Conservation (phyloP, 2,113 vertebrate species). For the Grantiella picta region DNA sequence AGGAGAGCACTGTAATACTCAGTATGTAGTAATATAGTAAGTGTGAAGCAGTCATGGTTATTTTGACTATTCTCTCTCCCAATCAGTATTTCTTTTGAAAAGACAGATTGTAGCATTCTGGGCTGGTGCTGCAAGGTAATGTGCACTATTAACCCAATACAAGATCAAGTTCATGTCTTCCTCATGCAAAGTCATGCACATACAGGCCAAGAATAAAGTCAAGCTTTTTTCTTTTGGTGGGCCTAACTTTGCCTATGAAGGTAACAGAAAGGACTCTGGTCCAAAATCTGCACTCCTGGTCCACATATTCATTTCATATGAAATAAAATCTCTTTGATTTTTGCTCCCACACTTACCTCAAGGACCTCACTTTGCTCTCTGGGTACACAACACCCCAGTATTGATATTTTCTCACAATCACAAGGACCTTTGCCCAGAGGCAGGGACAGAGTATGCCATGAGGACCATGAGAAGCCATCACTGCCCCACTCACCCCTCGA, state of each 20-base stretch:
- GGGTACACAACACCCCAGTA: not conserved
- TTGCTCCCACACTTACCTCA: not conserved
- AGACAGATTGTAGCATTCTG: not conserved
- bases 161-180: not conserved
- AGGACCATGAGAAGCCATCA: fast-evolving
- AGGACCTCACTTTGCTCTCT: not conserved
- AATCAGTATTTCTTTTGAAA: not conserved
- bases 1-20: not conserved
- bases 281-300: not conserved
- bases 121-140: not conserved
- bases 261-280: not conserved
- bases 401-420: not conserved
- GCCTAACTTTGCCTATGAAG: not conserved
- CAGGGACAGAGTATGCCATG: fast-evolving
- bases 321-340: not conserved
- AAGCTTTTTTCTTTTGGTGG: not conserved
- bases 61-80: not conserved
- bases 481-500: not conserved
- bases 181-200: not conserved
- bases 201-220: not conserved
- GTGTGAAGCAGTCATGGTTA: not conserved
- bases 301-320: not conserved
- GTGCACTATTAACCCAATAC: not conserved
- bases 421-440: not conserved
- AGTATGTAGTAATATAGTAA: not conserved